phyloP scores from a whole-genome alignment of 2,888 invertebrate genomes.

The Drosophila cognata region DNA sequence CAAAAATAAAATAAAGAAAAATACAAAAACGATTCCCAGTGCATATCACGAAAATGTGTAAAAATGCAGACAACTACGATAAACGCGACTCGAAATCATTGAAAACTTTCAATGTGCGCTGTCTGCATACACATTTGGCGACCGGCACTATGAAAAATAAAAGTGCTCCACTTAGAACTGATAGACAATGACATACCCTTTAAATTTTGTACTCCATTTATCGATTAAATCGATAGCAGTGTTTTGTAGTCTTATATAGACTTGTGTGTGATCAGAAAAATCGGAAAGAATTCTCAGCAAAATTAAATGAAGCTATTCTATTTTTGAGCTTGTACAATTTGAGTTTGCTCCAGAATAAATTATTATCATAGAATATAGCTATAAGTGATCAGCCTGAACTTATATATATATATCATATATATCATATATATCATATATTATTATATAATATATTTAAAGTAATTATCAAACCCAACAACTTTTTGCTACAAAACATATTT shows the following conservation, averaged over 20 bases:
- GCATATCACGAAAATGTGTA: conserved; percentile 51
- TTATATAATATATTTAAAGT: not conserved
- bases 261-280: no score
- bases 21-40: conserved; percentile 24
- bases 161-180: not conserved
- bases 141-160: conserved; percentile 14
- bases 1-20: conserved; percentile 2
- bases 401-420: not conserved
- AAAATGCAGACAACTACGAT: conserved; percentile 76
- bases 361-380: not conserved
- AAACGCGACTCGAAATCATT: conserved; percentile 73
- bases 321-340: no score
- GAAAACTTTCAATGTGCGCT: conserved; percentile 77
- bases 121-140: conserved; percentile 61
- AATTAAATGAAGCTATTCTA: not conserved
- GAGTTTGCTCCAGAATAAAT: not conserved
- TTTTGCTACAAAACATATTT: no score
- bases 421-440: not conserved
- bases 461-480: not conserved
- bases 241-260: no score
- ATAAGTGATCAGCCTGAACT: not conserved
- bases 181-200: not conserved
- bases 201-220: not conserved
- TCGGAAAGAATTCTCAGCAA: not conserved
- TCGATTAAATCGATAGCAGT: not conserved